Conservation (phyloP, 2,797 vertebrate genomes). For the Acestrorhynchus altus region DNA sequence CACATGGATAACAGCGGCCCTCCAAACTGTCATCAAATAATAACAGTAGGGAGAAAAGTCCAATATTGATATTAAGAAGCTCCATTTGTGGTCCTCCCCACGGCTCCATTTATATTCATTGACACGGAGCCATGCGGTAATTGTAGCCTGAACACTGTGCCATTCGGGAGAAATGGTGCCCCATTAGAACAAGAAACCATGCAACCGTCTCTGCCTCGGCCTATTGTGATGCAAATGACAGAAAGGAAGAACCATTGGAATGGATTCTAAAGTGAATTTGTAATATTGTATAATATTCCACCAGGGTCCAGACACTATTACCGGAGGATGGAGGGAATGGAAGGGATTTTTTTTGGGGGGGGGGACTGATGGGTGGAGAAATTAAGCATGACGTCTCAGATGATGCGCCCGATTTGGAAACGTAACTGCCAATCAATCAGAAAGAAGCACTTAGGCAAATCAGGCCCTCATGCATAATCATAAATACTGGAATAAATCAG, state of each 20-base stretch:
- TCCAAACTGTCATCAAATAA: conserved; percentile 36
- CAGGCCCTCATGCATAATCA: conserved; percentile 26
- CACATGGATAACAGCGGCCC: not conserved
- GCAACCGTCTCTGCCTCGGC: conserved; percentile 27
- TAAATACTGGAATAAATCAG: conserved; percentile 34
- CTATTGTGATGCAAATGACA: conserved; percentile 55
- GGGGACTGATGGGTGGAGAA: conserved; percentile 41
- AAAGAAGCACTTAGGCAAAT: conserved; percentile 42
- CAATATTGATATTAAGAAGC: conserved; percentile 46
- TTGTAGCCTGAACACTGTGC: conserved; percentile 44
- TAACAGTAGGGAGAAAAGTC: conserved; percentile 27
- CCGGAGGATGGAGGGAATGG: not conserved
- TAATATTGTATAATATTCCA: conserved; percentile 49
- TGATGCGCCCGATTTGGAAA: conserved; percentile 42
- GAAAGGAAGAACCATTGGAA: conserved; percentile 50
- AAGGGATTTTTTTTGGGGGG: not conserved
- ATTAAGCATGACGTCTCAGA: conserved; percentile 45
- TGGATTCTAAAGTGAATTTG: conserved; percentile 52
- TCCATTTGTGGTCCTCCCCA: conserved; percentile 31
- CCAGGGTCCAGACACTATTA: conserved; percentile 38
- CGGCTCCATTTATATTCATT: conserved; percentile 55
- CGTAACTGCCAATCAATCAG: conserved; percentile 43
- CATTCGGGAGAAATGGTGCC: conserved; percentile 44
- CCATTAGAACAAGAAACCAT: conserved; percentile 49
- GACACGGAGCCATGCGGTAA: conserved; percentile 43